Base-by-base conservation (phyloP, 2,797 vertebrate species). In the Thripadectes ignobilis region DNA sequence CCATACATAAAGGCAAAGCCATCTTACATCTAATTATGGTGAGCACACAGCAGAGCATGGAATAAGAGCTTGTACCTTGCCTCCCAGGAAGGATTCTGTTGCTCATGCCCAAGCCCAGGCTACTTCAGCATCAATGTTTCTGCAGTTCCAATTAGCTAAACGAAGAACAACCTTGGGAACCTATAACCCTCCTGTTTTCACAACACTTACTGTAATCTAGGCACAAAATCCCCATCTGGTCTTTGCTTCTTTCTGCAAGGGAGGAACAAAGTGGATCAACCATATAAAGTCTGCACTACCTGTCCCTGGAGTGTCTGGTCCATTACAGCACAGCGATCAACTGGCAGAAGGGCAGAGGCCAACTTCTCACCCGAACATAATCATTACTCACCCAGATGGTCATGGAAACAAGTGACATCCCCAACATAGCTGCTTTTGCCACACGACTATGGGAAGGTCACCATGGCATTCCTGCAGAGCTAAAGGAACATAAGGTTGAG, bases 391-490 rank as follows among this genome's bases (percentile, higher is more conserved):
- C 3, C 3, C 43, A 55, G 17, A 27, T 32, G 5, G n/a, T 71
- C 10, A n/a, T 22, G 26, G 55, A 91, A 90, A 34, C 3, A 27
- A 78, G 12, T 23, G 16, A 24, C 21, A 41, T 32, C 46, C 15
- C 30, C 34, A 18, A 17, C 41, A 30, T 7, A 71, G 61, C 27
- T 75, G 14, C 26, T 68, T 81, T 88, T 1, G 1, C 21, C 59
- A 19, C 39, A 20, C 0, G 0, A 52, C 14, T 23, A 26, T 5
- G 4, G 9, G 27, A 32, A 63, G 14, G 29, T 41, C 57, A 68
- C 23, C 17, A 5, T 6, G 30, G 30, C 19, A 29, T 74, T 27
- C n/a, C 48, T 24, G 36, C 6, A 72, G 46, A 78, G 8, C 26
- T 57, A 43, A 10, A 61, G 41, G 10, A 29, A 54, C 22, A 24